A percentile compares a stretch with the other conserved stretches of the same genome.
Conservation (phyloP, 2,888 invertebrate species). For the Lasioglossum vierecki region DNA sequence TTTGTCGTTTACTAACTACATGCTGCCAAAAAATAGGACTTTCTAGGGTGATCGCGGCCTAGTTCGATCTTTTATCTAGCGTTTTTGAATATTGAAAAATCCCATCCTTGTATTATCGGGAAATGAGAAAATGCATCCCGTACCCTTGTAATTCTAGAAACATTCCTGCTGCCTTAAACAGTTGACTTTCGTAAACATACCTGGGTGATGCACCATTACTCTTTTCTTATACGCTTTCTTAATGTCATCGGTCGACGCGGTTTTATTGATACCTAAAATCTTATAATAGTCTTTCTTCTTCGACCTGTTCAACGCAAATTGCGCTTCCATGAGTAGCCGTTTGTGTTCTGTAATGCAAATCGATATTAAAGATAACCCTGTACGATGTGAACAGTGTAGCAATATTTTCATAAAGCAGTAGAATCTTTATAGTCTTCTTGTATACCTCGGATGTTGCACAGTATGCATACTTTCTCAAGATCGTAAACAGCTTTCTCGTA, state of each 20-base stretch:
- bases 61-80: too few relatives aligned
- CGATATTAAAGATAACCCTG: conserved; percentile 18
- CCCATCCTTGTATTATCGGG: too few relatives aligned
- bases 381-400: not conserved
- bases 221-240: conserved; percentile 97
- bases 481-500: conserved; percentile 96
- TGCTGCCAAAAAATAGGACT: too few relatives aligned
- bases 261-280: conserved; percentile 93
- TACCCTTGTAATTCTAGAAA: too few relatives aligned
- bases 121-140: too few relatives aligned
- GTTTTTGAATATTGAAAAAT: too few relatives aligned
- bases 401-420: not conserved
- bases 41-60: too few relatives aligned
- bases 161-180: not conserved
- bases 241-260: conserved; percentile 95
- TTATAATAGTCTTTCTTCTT: conserved; percentile 98
- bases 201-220: conserved; percentile 96
- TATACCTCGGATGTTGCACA: conserved; percentile 89
- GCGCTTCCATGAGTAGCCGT: conserved; percentile 93
- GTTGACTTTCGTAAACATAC: conserved; percentile 78
- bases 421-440: not conserved
- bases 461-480: conserved; percentile 93
- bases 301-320: conserved; percentile 94
- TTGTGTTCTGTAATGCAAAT: conserved; percentile 87
- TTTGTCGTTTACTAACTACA: too few relatives aligned